Conservation (phyloP, 2,113 vertebrate species). For the Aphelocoma coerulescens region DNA sequence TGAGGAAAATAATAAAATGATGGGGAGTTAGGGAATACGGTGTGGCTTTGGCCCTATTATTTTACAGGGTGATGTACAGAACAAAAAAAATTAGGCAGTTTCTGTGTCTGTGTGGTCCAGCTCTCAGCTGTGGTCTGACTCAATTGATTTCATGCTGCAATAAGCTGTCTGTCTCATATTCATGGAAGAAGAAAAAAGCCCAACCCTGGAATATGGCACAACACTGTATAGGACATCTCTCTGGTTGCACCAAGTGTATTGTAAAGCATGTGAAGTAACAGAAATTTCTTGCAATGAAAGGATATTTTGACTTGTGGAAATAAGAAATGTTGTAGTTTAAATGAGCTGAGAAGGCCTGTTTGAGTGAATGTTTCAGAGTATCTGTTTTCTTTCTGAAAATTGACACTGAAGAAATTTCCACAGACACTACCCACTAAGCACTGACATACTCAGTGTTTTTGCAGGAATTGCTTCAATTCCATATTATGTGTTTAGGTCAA, state of each 20-base stretch:
- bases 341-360: constrained; percentile 11
- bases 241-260: not conserved
- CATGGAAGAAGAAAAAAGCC: not conserved
- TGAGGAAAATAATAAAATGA: not conserved
- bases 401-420: not conserved
- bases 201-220: not conserved
- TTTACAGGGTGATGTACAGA: not conserved
- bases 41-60: not conserved
- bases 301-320: not conserved
- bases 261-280: not conserved
- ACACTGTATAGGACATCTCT: not conserved
- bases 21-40: not conserved
- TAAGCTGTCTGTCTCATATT: not conserved
- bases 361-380: not conserved
- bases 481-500: not conserved
- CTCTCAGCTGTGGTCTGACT: not conserved
- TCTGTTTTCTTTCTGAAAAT: constrained; percentile 39
- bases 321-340: not conserved
- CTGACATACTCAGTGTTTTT: not conserved
- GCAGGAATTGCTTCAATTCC: not conserved
- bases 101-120: constrained; percentile 28
- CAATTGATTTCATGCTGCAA: not conserved
- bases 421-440: not conserved
- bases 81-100: not conserved
- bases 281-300: not conserved